Evolutionary conservation across 35 echinoderm and acorn worm species (phyloP).

Genomic region (Amphiura filiformis): DNA sequence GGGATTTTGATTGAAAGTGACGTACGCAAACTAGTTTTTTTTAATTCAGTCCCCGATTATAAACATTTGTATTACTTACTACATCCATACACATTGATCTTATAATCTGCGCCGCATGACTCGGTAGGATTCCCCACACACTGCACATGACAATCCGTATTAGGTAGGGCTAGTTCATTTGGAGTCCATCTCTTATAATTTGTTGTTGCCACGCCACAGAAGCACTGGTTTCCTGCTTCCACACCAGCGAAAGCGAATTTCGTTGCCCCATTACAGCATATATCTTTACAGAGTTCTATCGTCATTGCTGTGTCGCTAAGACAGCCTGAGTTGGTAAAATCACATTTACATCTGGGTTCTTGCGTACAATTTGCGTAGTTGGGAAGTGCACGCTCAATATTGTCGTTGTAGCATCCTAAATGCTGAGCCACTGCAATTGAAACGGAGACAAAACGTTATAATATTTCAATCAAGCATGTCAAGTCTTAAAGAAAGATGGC

Average conservation of each 20-base stretch:
- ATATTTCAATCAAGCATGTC: no score
- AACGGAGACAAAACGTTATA: no score
- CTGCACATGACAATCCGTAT: conserved; percentile 49
- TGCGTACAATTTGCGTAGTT: not conserved
- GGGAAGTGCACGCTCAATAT: conserved; percentile 22
- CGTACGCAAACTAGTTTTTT: no score
- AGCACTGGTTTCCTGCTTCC: conserved; percentile 22
- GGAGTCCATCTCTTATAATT: conserved; percentile 29
- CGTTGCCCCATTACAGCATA: conserved; percentile 17
- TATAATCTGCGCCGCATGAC: conserved; percentile 53
- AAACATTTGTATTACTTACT: no score
- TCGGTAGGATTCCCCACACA: conserved; percentile 48
- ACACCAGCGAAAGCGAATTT: conserved; percentile 18
- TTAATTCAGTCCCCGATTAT: no score
- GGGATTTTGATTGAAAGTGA: no score
- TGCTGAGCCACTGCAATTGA: conserved; percentile 15
- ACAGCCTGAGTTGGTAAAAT: not conserved
- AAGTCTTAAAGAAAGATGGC: no score
- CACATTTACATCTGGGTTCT: conserved; percentile 7
- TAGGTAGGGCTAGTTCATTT: not conserved
- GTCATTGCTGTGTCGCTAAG: conserved; percentile 1
- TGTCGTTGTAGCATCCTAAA: conserved; percentile 39
- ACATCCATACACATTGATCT: conserved; percentile 48
- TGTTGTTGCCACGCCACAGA: not conserved
- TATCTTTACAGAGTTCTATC: conserved; percentile 30